Evolutionary conservation across 1,140 invertebrate species (phyloP), one percentile per base, ranked within the genome.

Genomic region (Hestina assimilis): DNA sequence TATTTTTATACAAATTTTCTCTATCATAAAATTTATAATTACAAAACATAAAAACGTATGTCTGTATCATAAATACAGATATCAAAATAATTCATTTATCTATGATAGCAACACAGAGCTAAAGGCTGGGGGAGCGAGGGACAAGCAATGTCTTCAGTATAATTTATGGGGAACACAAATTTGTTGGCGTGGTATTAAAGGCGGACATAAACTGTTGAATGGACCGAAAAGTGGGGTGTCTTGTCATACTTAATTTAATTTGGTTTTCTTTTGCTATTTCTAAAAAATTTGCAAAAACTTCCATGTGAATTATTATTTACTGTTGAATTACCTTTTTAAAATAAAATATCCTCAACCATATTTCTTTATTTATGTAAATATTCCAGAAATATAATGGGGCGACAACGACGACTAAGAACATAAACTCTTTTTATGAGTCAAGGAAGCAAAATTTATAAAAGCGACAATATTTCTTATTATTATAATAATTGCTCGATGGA

Each of bases 111-210:
- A 31, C 35, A 51, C 54, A 40, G 42, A 38, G 8, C 12, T 21
- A 41, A 43, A 48, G 48, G 43, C 31, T 45, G 66, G 72, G 75
- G 75, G 73, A 73, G 64, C 53, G 51, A 60, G 59, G 20, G 9
- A n/a, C n/a, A n/a, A 52, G 51, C 56, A 59, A 56, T 53, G 69
- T 75, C 76, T 78, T 78, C 61, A 56, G 64, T 69, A 61, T 82
- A 82, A 82, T 82, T 82, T 82, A 82, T 75, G 75, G 66, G 61
- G 56, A 59, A 79, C 66, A 80, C 73, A 75, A 83, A 83, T 83
- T 83, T 83, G 75, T 74, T 67, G 62, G 75, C 72, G 68, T 70
- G 66, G 71, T 75, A 79, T 78, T 82, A 79, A 82, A 77, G 65
- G 69, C 71, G 59, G 60, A 79, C 73, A 63, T 76, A 72, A 79